Evolutionary conservation across 1,140 invertebrate genomes (phyloP).

Genomic region (Maconellicoccus hirsutus): DNA sequence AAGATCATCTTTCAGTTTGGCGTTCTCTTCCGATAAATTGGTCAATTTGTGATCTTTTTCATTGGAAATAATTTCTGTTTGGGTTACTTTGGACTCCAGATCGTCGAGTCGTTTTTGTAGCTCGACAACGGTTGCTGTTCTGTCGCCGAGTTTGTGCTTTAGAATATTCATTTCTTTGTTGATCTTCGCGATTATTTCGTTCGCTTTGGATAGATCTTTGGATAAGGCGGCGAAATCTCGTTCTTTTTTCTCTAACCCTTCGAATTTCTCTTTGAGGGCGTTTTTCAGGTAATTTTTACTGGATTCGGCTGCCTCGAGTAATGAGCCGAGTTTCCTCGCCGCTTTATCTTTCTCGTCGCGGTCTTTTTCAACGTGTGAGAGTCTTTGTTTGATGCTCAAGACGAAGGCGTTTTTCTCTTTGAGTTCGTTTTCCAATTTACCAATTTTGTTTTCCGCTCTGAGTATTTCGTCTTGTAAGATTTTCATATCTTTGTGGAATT

Average conservation of each 20-base stretch:
- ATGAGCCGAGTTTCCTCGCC: neutral
- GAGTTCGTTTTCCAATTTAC: neutral
- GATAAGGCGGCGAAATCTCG: neutral
- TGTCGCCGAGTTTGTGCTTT: neutral
- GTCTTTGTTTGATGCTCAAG: neutral
- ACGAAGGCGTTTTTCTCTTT: neutral
- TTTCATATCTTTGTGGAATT: neutral
- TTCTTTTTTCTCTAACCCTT: neutral
- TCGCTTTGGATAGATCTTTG: conserved; percentile 3
- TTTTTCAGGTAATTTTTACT: conserved; percentile 10
- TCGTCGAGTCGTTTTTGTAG: neutral
- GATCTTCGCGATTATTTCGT: conserved; percentile 8
- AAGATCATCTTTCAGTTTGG: neutral
- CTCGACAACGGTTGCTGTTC: neutral
- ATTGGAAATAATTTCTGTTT: neutral
- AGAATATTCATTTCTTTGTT: neutral
- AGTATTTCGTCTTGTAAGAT: conserved; percentile 11
- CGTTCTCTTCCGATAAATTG: neutral
- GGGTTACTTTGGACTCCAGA: neutral
- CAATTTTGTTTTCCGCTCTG: neutral
- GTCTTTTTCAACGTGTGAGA: neutral
- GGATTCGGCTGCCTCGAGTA: neutral
- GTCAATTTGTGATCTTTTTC: neutral
- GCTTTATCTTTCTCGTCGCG: neutral
- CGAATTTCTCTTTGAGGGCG: conserved; percentile 10